Evolutionary conservation across 2,113 vertebrate genomes (phyloP).

Genomic region (Melanerpes formicivorus): DNA sequence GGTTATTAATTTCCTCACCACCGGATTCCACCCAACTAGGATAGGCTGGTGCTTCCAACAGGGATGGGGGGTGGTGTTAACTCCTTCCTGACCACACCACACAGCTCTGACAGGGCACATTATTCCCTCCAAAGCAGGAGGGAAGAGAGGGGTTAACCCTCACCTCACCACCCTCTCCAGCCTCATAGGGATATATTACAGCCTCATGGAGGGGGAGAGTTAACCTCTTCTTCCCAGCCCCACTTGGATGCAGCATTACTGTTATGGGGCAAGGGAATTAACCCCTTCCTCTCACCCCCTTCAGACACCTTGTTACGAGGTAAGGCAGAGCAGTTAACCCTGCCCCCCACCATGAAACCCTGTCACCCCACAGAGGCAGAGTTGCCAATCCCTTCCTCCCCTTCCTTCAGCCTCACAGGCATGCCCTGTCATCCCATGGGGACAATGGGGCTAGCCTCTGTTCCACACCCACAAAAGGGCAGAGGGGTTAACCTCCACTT

Average conservation of each 20-base stretch:
- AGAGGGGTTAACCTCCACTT: not conserved
- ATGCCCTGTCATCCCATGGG: not conserved
- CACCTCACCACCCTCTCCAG: not conserved
- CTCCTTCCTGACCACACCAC: not conserved
- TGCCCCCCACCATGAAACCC: not conserved
- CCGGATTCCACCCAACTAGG: not conserved
- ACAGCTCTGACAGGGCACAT: not conserved
- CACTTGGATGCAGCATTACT: not conserved
- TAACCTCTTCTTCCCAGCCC: not conserved
- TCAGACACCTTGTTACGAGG: not conserved
- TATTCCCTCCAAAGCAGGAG: not conserved
- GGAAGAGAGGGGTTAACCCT: not conserved
- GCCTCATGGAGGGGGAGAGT: not conserved
- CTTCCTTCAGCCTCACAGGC: not conserved
- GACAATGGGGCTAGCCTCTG: not conserved
- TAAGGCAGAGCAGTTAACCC: not conserved
- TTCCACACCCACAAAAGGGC: rapidly evolving
- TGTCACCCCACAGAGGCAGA: not conserved
- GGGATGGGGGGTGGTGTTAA: not conserved
- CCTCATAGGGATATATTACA: not conserved
- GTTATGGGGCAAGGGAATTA: not conserved
- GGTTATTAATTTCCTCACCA: not conserved
- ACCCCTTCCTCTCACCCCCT: not conserved
- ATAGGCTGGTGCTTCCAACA: rapidly evolving
- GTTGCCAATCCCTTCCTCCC: not conserved